phyloP scores from a whole-genome alignment of 2,797 vertebrate species.

The Craterocephalus amniculus region DNA sequence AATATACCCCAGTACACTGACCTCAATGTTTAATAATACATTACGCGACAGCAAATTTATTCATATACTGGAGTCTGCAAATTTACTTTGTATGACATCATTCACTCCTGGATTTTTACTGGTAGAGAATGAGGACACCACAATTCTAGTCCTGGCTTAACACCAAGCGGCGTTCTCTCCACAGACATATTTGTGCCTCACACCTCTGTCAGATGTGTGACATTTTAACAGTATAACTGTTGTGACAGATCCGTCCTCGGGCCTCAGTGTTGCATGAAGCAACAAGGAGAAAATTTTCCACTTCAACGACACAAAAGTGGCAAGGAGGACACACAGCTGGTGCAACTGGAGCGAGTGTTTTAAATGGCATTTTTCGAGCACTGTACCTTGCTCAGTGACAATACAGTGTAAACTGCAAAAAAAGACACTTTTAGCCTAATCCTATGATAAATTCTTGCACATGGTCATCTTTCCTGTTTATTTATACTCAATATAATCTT shows the following conservation, averaged over 20 bases:
- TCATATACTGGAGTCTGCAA: neutral
- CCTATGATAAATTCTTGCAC: neutral
- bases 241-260: conserved; percentile 58
- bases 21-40: neutral
- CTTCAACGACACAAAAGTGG: conserved; percentile 24
- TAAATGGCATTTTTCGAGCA: conserved; percentile 9
- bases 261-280: conserved; percentile 55
- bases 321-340: conserved; percentile 27
- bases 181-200: conserved; percentile 67
- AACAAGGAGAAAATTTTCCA: conserved; percentile 35
- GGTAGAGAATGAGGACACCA: conserved; percentile 40
- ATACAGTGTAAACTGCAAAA: conserved; percentile 2
- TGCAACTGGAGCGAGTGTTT: conserved; percentile 13
- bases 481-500: conserved; percentile 15
- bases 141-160: conserved; percentile 41
- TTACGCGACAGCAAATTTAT: neutral
- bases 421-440: neutral
- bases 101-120: conserved; percentile 28
- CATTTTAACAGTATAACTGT: conserved; percentile 68
- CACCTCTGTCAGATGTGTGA: conserved; percentile 67
- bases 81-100: conserved; percentile 33
- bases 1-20: neutral
- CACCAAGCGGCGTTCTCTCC: conserved; percentile 36
- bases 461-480: neutral
- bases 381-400: neutral